Evolutionary conservation across 2,888 invertebrate species (phyloP).

Genomic region (Plagodis dolabraria): DNA sequence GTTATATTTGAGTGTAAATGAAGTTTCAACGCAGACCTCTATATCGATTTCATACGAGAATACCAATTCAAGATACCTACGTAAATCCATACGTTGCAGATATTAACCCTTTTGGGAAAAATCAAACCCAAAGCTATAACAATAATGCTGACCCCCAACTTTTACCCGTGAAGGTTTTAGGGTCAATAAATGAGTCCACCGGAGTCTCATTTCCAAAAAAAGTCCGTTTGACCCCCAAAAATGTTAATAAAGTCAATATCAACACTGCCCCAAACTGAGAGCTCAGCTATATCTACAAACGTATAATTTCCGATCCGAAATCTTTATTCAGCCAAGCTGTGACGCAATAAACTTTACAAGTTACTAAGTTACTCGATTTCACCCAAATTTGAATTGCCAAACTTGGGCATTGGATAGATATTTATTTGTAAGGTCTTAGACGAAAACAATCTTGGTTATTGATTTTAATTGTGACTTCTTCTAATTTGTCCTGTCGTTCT

Average conservation of each 20-base stretch:
- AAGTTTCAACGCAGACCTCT: no score
- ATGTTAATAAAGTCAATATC: conserved; percentile 9
- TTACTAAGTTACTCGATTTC: conserved; percentile 49
- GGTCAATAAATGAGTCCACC: conserved; percentile 1
- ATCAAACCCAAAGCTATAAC: no score
- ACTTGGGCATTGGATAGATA: conserved; percentile 35
- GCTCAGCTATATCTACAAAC: conserved; percentile 29
- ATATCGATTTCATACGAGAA: not conserved
- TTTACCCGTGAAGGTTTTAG: not conserved
- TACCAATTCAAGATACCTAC: not conserved
- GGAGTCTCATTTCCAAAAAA: not conserved
- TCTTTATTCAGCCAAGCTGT: conserved; percentile 43
- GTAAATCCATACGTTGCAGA: not conserved
- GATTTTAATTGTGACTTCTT: conserved; percentile 1
- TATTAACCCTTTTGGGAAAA: not conserved
- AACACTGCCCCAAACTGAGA: not conserved
- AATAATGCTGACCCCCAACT: no score
- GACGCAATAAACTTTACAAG: conserved; percentile 40
- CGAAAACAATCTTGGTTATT: conserved; percentile 27
- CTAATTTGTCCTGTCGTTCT: no score
- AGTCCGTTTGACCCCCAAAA: not conserved
- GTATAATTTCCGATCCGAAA: conserved; percentile 32
- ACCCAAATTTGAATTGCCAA: conserved; percentile 40
- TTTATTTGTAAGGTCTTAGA: conserved; percentile 40
- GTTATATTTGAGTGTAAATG: no score